phyloP scores from a whole-genome alignment of 2,888 invertebrate species.

The Chymomyza amoena region DNA sequence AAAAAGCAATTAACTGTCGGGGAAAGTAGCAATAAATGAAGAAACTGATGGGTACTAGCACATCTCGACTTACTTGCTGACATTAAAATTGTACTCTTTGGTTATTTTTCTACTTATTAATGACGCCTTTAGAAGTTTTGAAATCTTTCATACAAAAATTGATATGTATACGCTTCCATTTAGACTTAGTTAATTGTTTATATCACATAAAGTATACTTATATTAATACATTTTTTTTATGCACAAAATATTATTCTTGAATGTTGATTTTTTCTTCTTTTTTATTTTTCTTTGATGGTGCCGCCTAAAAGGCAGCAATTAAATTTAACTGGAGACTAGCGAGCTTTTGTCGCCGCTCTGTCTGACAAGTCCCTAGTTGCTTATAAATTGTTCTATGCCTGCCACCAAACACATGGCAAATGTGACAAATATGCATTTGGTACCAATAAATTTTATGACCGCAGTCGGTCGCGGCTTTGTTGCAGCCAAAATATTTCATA shows the following conservation, averaged over 20 bases:
- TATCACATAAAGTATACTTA: too few species aligned
- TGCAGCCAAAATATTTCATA: slow-evolving; percentile 61
- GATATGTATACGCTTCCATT: too few species aligned
- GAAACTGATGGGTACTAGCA: not conserved
- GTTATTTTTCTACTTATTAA: not conserved
- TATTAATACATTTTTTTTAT: too few species aligned
- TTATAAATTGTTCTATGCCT: slow-evolving; percentile 67
- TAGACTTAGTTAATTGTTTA: too few species aligned
- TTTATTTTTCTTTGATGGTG: not conserved
- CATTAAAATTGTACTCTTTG: not conserved
- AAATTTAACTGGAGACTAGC: not conserved
- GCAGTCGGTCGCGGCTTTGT: slow-evolving; percentile 49
- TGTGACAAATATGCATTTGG: slow-evolving; percentile 73
- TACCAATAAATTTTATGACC: slow-evolving; percentile 68
- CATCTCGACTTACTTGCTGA: not conserved
- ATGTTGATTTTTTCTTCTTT: not conserved
- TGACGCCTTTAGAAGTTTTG: too few species aligned
- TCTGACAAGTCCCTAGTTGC: slow-evolving; percentile 55
- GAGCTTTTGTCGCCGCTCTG: not conserved
- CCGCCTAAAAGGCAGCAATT: not conserved
- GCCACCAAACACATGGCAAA: slow-evolving; percentile 63
- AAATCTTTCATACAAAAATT: too few species aligned
- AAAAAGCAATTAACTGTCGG: slow-evolving; percentile 62
- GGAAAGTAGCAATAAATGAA: not conserved
- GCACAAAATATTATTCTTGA: not conserved